Base-by-base conservation (phyloP, 92 coral and sea anemone species). In the Heteractis magnifica region DNA sequence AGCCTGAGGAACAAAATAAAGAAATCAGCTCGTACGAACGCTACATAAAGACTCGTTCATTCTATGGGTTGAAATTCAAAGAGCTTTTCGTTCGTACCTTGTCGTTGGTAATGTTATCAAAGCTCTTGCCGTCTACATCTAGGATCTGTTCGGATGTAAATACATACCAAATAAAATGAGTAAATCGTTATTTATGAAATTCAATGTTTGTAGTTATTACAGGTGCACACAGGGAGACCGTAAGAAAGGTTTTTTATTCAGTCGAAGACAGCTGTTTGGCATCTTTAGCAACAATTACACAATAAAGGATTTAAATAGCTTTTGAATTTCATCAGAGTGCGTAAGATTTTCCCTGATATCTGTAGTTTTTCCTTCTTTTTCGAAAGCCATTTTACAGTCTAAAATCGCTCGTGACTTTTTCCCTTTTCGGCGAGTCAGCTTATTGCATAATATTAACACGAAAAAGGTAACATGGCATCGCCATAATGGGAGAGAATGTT, bases 71-170 rank as follows among this genome's bases (percentile, higher is more conserved):
- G 11, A 68, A 68, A 8, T 23, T 68, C 44, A 55, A 6, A 26
- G 62, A 26, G 34, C 0, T 9, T 16, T 51, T n/a, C 21, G 55
- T 19, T 4, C 81, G 14, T 77, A 94, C 98, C 95, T 94, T 91
- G 26, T 75, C 83, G 72, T 87, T 76, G 10, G 88, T 72, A 65
- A 94, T 85, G 76, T 83, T 88, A 76, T 90, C 95, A 77, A 94
- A 94, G 81, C 87, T 85, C 52, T 90, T 84, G 51, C 90, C 94
- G 76, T 94, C 90, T 8, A 82, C 95, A 85, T 94, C 90, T 50
- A 91, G 92, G 14, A 94, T 83, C 95, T 93, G 72, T 73, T 51
- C 49, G 56, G 19, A 50, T 23, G 14, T 72, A 19, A 15, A 82
- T 11, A 49, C 50, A 34, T 49, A 26, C 8, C 49, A 55, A 20